Base-by-base conservation (phyloP, 1,140 invertebrate species). In the Wiebesia pumilae region DNA sequence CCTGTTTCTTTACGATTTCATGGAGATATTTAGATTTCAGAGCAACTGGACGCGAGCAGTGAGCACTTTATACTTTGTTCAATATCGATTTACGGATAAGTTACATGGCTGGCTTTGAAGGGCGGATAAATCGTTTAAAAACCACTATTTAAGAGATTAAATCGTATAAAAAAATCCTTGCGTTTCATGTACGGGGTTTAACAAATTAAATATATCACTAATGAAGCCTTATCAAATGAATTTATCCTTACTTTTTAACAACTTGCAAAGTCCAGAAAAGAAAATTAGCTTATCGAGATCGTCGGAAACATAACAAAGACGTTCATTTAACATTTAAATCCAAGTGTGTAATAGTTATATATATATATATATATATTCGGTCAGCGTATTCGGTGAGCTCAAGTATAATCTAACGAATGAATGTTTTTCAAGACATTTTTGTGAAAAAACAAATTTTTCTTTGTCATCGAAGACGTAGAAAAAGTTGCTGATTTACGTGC, bases 11-110 rank as follows among this genome's bases (percentile, higher is more conserved):
- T 65, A 24, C 79, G 51, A 81, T 75, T 86, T 65, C 58, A 78
- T 33, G 65, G 43, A 83, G 84, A 86, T 67, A 27, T 40, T 83
- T 24, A 54, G 51, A 43, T 30, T 78, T 67, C 62, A 67, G 21
- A 65, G n/a, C 30, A 0, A 69, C 2, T 69, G n/a, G 43, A 16
- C n/a, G 14, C 69, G 3, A 58, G 4, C 69, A n/a, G 33, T 9
- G 40, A 85, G 40, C 82, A 30, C 21, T 75, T 83, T 77, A 77
- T 77, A 83, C 71, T 62, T 77, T 79, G 73, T 47, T 84, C 67
- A 43, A 33, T 40, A 79, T 78, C 62, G 83, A 78, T 84, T 79
- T 58, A 43, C 14, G 47, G 43, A 71, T 71, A 71, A 65, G 35
- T 81, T 81, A 81, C 79, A 40, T 30, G 3, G 35, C 19, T 77